Conservation (phyloP, 2,888 invertebrate genomes). For the Leptinotarsa tumamoca region DNA sequence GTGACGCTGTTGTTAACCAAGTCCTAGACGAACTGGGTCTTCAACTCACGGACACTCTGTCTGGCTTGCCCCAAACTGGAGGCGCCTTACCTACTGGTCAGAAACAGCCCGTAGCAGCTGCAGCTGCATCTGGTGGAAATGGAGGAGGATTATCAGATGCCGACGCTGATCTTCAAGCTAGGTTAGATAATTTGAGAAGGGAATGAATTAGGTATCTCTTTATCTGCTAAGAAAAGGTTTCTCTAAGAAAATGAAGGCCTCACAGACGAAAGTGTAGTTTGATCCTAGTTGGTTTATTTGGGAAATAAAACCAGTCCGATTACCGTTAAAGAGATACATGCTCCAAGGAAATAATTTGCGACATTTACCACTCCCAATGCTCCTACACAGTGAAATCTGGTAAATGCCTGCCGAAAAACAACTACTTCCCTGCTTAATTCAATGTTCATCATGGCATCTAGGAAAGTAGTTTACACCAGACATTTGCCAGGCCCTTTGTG, state of each 20-base stretch:
- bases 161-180: slow-evolving; percentile 96
- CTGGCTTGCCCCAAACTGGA: slow-evolving; percentile 83
- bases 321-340: too few species aligned
- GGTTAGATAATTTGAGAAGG: slow-evolving; percentile 92
- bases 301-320: too few species aligned
- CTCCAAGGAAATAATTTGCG: too few species aligned
- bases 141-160: slow-evolving; percentile 78
- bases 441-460: too few species aligned
- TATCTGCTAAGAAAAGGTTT: neutral
- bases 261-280: too few species aligned
- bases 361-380: too few species aligned
- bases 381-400: too few species aligned
- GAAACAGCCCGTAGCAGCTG: slow-evolving; percentile 74
- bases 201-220: slow-evolving; percentile 67
- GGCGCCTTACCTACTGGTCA: slow-evolving; percentile 72
- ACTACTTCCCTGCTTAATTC: too few species aligned
- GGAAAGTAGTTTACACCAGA: too few species aligned
- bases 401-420: too few species aligned
- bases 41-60: slow-evolving; percentile 92
- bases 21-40: slow-evolving; percentile 97
- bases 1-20: slow-evolving; percentile 94
- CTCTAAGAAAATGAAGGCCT: neutral
- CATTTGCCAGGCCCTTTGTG: too few species aligned
- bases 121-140: slow-evolving; percentile 62
- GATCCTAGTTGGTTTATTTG: too few species aligned